These are phyloP conservation scores for Jaculus jaculus DNA, from an alignment of 2,113 vertebrate species.

Conservation along the genomic window DNA sequence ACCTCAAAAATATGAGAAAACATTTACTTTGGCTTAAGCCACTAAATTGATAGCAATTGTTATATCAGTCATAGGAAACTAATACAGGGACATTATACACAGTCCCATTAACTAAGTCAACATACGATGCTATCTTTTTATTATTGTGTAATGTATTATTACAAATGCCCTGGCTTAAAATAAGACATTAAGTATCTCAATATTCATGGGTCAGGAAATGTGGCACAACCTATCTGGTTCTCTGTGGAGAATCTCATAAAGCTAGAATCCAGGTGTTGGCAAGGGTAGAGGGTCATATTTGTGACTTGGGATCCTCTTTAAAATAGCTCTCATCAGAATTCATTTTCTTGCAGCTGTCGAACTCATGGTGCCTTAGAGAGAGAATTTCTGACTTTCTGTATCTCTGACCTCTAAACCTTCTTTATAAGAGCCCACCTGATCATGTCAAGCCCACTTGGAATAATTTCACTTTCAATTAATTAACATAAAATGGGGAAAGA, in stretches of 20 bases:
- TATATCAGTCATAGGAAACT: not conserved
- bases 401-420: not conserved
- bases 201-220: not conserved
- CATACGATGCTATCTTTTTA: not conserved
- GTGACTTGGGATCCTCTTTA: not conserved
- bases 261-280: not conserved
- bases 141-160: not conserved
- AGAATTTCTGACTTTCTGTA: not conserved
- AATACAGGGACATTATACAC: not conserved
- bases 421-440: not conserved
- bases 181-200: not conserved
- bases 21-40: not conserved
- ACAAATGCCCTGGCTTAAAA: not conserved
- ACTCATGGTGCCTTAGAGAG: not conserved
- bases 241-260: not conserved
- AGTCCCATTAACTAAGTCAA: not conserved
- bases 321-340: not conserved
- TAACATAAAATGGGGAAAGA: not conserved
- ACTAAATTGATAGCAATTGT: slow-evolving; percentile 1
- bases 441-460: not conserved
- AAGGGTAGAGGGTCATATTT: not conserved
- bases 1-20: not conserved
- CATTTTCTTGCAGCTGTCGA: not conserved
- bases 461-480: not conserved
- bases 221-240: not conserved